Base-by-base conservation (phyloP, 2,888 invertebrate species). In the Orgyia antiqua region DNA sequence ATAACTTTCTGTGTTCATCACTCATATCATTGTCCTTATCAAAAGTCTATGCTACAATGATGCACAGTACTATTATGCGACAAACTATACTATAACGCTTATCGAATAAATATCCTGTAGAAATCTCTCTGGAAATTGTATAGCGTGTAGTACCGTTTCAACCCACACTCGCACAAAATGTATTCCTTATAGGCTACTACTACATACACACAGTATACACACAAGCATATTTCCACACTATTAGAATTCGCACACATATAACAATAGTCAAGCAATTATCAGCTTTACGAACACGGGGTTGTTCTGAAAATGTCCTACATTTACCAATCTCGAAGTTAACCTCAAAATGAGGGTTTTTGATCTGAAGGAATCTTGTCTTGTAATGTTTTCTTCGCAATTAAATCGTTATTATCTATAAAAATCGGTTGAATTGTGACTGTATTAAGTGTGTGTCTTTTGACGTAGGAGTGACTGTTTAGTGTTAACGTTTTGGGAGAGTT, bases 281-380 rank as follows among this genome's bases (percentile, higher is more conserved):
- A 60, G 66, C 80, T 68, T 61, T 80, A 78, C 30, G 20, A 50
- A 45, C 42, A 49, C 38, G 45, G 52, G 52, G 62, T 61, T 57
- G 54, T 62, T 64, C 58, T 63, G 68, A 69, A 68, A 65, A 68
- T 71, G 76, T 61, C 79, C 78, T 76, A 78, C 79, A 75, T 79
- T 75, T 64, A 68, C 69, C 70, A 70, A 73, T 74, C 69, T 64
- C 61, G 49, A 63, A 71, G 66, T 73, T 84, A 86, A 86, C 84
- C 84, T 84, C 70, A 79, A 86, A 84, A 72, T 67, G 64, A 44
- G 52, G 69, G 70, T 64, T 74, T 70, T 64, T 60, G 52, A 58
- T 52, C 49, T 42, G 53, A 49, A 69, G 37, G 55, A 58, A 68
- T 58, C 61, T 35, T 42, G 39, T 21, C 47, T 39, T 40, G 35